phyloP scores from a whole-genome alignment of 1,140 invertebrate genomes.

The Pararge aegeria region DNA sequence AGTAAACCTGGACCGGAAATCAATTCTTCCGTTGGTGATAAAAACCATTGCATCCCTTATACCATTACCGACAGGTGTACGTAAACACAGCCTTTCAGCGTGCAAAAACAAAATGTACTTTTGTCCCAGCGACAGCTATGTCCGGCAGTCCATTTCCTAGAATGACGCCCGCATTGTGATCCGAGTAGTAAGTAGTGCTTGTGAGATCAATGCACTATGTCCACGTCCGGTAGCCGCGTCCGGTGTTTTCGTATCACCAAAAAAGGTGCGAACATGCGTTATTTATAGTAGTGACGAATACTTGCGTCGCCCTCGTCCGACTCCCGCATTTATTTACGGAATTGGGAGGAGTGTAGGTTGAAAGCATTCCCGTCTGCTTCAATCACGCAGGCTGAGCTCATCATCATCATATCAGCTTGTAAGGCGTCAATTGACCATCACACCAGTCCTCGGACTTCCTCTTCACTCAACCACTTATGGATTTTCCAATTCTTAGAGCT shows the following conservation, averaged over 20 bases:
- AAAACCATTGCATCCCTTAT: slow-evolving; percentile 29
- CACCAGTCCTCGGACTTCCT: too few relatives aligned
- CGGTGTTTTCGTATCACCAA: slow-evolving; percentile 73
- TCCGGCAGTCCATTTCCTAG: slow-evolving; percentile 58
- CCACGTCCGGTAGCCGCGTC: slow-evolving; percentile 70
- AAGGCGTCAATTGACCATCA: too few relatives aligned
- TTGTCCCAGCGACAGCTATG: slow-evolving; percentile 54
- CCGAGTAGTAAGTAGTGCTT: slow-evolving; percentile 47
- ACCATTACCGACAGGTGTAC: slow-evolving; percentile 17
- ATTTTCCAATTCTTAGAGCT: too few relatives aligned
- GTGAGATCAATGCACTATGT: slow-evolving; percentile 58
- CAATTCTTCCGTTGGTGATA: slow-evolving; percentile 32
- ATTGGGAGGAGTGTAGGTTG: slow-evolving; percentile 43
- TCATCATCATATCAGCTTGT: too few relatives aligned
- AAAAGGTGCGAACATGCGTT: slow-evolving; percentile 73
- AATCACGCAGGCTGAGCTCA: not conserved
- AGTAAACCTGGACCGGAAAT: slow-evolving; percentile 29
- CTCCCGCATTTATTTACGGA: slow-evolving; percentile 55
- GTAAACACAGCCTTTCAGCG: slow-evolving; percentile 6
- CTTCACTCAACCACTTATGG: too few relatives aligned
- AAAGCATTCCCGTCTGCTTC: slow-evolving; percentile 7
- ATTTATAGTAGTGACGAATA: slow-evolving; percentile 72
- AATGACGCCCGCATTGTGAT: slow-evolving; percentile 46
- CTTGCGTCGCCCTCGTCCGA: slow-evolving; percentile 41
- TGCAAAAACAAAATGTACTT: slow-evolving; percentile 29